These are phyloP conservation scores for Chloromyia formosa DNA, from an alignment of 2,888 invertebrate genomes.

Conservation along the genomic window DNA sequence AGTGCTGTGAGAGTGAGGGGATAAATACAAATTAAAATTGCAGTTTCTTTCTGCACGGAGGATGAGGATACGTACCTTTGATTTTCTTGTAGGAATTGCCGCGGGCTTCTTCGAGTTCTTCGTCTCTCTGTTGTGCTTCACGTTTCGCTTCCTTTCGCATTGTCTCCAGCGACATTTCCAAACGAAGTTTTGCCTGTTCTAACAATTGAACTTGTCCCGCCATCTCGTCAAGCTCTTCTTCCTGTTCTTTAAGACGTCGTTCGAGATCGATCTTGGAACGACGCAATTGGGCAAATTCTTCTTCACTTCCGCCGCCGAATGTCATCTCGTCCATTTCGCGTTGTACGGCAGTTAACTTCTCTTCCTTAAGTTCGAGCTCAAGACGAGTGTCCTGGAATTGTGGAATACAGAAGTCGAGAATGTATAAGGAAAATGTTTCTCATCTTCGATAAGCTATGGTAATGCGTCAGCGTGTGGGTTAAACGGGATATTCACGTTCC, in stretches of 20 bases:
- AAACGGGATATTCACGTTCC: too few species aligned
- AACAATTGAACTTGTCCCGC: slow-evolving; percentile 89
- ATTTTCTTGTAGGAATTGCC: slow-evolving; percentile 92
- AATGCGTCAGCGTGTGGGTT: too few species aligned
- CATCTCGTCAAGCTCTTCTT: slow-evolving; percentile 95
- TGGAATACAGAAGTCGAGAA: too few species aligned
- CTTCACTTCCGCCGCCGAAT: slow-evolving; percentile 81
- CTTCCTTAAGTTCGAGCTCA: slow-evolving; percentile 89
- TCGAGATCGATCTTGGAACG: slow-evolving; percentile 89
- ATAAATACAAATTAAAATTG: neutral
- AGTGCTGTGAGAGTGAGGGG: slow-evolving; percentile 68
- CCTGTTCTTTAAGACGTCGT: slow-evolving; percentile 83
- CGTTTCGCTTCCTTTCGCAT: slow-evolving; percentile 89
- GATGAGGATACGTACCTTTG: slow-evolving; percentile 69
- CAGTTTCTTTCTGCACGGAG: too few species aligned
- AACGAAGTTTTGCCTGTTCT: slow-evolving; percentile 89
- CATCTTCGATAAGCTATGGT: neutral
- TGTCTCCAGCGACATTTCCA: slow-evolving; percentile 94
- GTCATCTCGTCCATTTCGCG: slow-evolving; percentile 88
- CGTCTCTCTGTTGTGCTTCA: slow-evolving; percentile 89
- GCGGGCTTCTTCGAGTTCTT: slow-evolving; percentile 91
- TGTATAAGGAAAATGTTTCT: slow-evolving; percentile 29
- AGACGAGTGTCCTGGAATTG: slow-evolving; percentile 78
- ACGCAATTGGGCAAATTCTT: slow-evolving; percentile 83
- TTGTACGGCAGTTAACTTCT: slow-evolving; percentile 80